Percentiles rank a stretch among this genome's conserved stretches.
phyloP scores from a whole-genome alignment of 2,888 invertebrate genomes.

The Troides helena region DNA sequence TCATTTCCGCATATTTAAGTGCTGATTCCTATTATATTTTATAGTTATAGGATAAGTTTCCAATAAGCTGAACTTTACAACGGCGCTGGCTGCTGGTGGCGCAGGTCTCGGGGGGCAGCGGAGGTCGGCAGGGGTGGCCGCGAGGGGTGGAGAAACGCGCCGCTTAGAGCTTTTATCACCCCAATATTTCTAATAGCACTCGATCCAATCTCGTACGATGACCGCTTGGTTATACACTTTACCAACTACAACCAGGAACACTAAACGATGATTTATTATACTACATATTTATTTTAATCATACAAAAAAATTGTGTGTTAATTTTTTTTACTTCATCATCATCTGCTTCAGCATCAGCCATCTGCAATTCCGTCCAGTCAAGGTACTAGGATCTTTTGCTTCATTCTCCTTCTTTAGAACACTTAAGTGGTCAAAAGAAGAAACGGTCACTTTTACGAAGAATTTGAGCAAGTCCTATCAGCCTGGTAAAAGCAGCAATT shows the following conservation, averaged over 20 bases:
- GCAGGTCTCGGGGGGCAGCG: neutral
- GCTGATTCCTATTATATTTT: neutral
- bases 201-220: conserved; percentile 60
- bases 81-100: conserved; percentile 18
- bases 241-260: conserved; percentile 10
- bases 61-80: conserved; percentile 25
- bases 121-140: too few species aligned
- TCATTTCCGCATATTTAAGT: neutral
- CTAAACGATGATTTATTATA: conserved; percentile 1
- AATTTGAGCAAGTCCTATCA: neutral
- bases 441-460: neutral
- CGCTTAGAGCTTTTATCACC: conserved; percentile 51
- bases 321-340: neutral
- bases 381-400: too few species aligned
- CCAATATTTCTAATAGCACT: conserved; percentile 63
- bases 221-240: conserved; percentile 31
- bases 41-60: conserved; percentile 9
- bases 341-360: too few species aligned
- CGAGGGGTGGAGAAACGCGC: conserved; percentile 26
- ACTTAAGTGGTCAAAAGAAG: neutral
- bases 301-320: neutral
- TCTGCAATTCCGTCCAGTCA: too few species aligned
- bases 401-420: too few species aligned
- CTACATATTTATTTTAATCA: neutral
- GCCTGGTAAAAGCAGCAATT: neutral